Conservation (phyloP, 2,797 vertebrate species). For the Sebastolobus alascanus region DNA sequence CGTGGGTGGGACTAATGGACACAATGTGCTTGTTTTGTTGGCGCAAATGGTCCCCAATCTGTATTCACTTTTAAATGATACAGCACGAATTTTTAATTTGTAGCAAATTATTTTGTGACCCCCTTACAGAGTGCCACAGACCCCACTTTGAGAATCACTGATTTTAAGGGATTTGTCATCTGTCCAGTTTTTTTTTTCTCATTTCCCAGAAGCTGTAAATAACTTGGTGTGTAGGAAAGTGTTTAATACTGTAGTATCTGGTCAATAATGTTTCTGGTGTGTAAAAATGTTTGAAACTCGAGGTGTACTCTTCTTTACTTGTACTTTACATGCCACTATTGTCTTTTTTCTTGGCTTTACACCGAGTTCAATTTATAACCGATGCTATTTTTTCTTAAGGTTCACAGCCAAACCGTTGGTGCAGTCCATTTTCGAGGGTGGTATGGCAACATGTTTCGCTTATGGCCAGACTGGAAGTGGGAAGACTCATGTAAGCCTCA, state of each 20-base stretch:
- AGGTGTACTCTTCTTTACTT: not conserved
- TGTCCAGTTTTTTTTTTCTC: not conserved
- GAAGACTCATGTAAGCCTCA: slow-evolving; percentile 94
- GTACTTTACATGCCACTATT: not conserved
- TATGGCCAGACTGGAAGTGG: slow-evolving; percentile 99
- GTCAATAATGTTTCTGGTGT: not conserved
- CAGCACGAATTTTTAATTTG: too few species aligned
- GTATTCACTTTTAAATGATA: too few species aligned
- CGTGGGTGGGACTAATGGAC: too few species aligned
- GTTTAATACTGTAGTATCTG: not conserved
- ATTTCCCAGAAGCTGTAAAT: not conserved
- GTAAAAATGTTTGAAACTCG: not conserved
- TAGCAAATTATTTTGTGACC: too few species aligned
- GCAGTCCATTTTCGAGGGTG: slow-evolving; percentile 93
- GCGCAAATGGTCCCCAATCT: too few species aligned
- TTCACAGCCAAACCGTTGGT: slow-evolving; percentile 96
- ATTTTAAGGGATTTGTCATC: not conserved
- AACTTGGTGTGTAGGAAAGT: not conserved
- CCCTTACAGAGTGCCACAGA: too few species aligned
- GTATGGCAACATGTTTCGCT: slow-evolving; percentile 93
- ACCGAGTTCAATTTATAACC: not conserved
- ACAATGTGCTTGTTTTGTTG: too few species aligned
- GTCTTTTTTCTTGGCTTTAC: not conserved
- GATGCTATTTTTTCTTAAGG: slow-evolving; percentile 70
- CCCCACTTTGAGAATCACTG: not conserved